Percentiles rank a stretch among this genome's conserved stretches.
Conservation (phyloP, 2,888 invertebrate species). For the Chymomyza amoena region DNA sequence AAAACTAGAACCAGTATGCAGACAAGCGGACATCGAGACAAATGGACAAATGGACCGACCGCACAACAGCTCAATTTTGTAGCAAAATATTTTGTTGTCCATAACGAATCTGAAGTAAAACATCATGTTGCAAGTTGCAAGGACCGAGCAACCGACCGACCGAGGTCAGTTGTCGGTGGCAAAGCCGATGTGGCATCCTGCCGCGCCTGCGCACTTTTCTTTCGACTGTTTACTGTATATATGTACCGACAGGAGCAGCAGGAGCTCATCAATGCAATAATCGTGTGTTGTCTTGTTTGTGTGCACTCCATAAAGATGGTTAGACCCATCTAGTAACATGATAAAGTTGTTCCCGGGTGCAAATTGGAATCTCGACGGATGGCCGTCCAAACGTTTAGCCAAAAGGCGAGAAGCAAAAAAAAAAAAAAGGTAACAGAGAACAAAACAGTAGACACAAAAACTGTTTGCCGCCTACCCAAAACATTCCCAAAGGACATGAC, state of each 20-base stretch:
- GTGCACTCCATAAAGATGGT: conserved; percentile 19
- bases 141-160: conserved; percentile 1
- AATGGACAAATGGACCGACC: conserved; percentile 27
- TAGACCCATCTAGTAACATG: neutral
- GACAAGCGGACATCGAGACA: neutral
- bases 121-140: conserved; percentile 21
- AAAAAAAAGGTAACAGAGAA: neutral
- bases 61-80: conserved; percentile 67
- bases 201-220: conserved; percentile 62
- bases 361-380: conserved; percentile 37
- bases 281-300: conserved; percentile 59
- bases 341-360: conserved; percentile 39
- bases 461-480: conserved; percentile 6
- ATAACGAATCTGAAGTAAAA: conserved; percentile 71
- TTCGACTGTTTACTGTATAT: conserved; percentile 44
- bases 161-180: conserved; percentile 26
- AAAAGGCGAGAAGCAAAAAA: neutral
- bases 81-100: conserved; percentile 76
- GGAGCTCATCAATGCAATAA: conserved; percentile 76
- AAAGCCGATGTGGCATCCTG: conserved; percentile 52
- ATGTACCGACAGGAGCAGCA: conserved; percentile 69
- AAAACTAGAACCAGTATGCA: conserved; percentile 8
- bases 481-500: conserved; percentile 5
- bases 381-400: neutral
- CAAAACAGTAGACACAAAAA: neutral